Evolutionary conservation across 2,113 vertebrate genomes (phyloP), one percentile per base, ranked within the genome.

Genomic region (Chloroceryle aenea): DNA sequence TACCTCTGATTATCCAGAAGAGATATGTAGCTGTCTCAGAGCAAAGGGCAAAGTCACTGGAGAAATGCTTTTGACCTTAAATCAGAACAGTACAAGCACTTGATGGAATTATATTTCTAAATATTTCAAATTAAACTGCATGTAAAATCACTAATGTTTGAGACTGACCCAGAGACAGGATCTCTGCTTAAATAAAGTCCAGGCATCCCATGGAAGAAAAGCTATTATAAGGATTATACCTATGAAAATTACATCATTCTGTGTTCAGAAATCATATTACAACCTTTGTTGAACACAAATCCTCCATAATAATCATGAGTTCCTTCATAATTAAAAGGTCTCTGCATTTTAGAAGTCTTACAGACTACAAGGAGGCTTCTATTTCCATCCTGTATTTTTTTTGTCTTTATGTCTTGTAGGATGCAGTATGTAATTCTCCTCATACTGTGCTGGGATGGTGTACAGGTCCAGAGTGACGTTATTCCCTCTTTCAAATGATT

Each of bases 31-130:
- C 13, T 74, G 7, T 32, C 43, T 68, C 66, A 43, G 25, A 42
- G 16, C 12, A 73, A 92, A 88, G 53, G 11, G 10, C 18, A 79
- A 76, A 85, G 43, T 59, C 53, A 67, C 9, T 30, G 21, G 2
- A 91, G 23, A 76, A 94, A 36, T 76, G 8, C 9, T 90, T 87
- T 73, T 80, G 62, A 91, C 45, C 36, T 77, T 62, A 66, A 69
- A 80, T 80, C n/a, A 69, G 50, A 66, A 69, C 6, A 36, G 8
- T 58, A 32, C 66, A 47, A 79, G 14, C 45, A 2, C 23, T 22
- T 83, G 40, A 64, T 66, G 26, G 45, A 77, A 10, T 32, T 86
- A 14, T 32, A 62, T 62, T 69, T 43, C 62, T 42, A 74, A 91
- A 62, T 20, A 42, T 2, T 63, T 58, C 32, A 34, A 94, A 79